A percentile compares a stretch with the other conserved stretches of the same genome.
Evolutionary conservation across 2,888 invertebrate species (phyloP).

Genomic region (Hypomecis atomaria): DNA sequence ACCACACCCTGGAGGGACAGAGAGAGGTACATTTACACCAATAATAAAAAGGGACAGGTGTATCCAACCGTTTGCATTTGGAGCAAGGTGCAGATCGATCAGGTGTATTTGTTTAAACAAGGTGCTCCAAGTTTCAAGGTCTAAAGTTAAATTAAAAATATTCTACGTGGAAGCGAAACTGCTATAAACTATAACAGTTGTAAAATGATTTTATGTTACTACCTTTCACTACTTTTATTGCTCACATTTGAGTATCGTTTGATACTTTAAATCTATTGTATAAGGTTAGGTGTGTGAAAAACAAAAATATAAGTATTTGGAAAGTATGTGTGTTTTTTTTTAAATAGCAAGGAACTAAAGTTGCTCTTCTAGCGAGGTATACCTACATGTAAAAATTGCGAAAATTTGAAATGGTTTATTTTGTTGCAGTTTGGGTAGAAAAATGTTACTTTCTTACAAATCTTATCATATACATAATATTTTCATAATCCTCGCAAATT

Average conservation of each 20-base stretch:
- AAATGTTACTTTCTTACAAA: no score
- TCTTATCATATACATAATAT: no score
- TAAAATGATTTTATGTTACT: slow-evolving; percentile 25
- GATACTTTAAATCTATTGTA: no score
- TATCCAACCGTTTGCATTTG: slow-evolving; percentile 55
- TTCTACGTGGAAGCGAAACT: slow-evolving; percentile 36
- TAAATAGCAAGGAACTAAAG: no score
- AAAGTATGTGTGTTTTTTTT: no score
- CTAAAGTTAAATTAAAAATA: slow-evolving; percentile 63
- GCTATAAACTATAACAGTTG: slow-evolving; percentile 13
- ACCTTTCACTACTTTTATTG: slow-evolving; percentile 2
- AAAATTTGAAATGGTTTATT: no score
- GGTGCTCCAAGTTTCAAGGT: slow-evolving; percentile 67
- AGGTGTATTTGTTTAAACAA: slow-evolving; percentile 82
- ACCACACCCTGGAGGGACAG: slow-evolving; percentile 47
- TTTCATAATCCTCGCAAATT: no score
- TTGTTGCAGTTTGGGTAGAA: no score
- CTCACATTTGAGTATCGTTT: neutral
- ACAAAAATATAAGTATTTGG: no score
- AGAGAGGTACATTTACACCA: slow-evolving; percentile 49
- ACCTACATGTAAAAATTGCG: no score
- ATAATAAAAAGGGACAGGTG: slow-evolving; percentile 63
- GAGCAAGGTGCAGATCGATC: slow-evolving; percentile 82
- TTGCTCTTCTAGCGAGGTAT: no score
- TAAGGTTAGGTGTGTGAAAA: no score